Percentiles rank a stretch among this genome's conserved stretches.
Evolutionary conservation across 2,113 vertebrate species (phyloP).

Genomic region (Charina bottae): DNA sequence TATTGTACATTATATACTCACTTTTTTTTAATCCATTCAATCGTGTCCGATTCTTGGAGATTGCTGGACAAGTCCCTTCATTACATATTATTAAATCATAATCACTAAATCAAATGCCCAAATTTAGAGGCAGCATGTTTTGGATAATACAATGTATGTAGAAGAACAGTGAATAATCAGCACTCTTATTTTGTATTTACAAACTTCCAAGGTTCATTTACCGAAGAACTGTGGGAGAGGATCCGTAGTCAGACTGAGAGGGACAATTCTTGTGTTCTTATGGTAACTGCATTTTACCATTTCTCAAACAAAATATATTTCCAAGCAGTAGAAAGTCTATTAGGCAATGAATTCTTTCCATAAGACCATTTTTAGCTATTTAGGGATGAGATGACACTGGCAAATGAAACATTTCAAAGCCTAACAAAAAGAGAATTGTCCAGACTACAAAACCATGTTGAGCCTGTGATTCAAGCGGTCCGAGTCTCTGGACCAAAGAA

Average conservation of each 20-base stretch:
- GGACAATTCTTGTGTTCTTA: background rate
- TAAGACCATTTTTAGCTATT: slow-evolving; percentile 59
- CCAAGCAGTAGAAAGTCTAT: slow-evolving; percentile 45
- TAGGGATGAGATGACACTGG: slow-evolving; percentile 39
- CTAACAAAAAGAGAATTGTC: slow-evolving; percentile 39
- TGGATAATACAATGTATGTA: background rate
- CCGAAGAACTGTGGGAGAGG: background rate
- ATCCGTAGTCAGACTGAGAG: background rate
- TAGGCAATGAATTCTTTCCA: slow-evolving; percentile 55
- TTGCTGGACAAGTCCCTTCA: background rate
- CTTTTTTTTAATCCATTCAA: too few relatives aligned
- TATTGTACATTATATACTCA: background rate
- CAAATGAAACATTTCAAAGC: slow-evolving; percentile 37
- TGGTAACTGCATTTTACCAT: slow-evolving; percentile 11
- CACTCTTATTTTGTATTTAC: background rate
- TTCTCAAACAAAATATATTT: slow-evolving; percentile 53
- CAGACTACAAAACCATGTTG: slow-evolving; percentile 29
- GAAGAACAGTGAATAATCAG: background rate
- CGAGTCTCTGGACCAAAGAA: slow-evolving; percentile 54
- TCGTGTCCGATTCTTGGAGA: background rate
- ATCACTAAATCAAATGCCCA: background rate
- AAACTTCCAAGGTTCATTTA: background rate
- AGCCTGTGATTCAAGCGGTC: slow-evolving; percentile 55
- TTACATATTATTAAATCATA: background rate
- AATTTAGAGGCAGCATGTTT: background rate